Conservation (phyloP, 2,113 vertebrate species). For the Desmodus rotundus region DNA sequence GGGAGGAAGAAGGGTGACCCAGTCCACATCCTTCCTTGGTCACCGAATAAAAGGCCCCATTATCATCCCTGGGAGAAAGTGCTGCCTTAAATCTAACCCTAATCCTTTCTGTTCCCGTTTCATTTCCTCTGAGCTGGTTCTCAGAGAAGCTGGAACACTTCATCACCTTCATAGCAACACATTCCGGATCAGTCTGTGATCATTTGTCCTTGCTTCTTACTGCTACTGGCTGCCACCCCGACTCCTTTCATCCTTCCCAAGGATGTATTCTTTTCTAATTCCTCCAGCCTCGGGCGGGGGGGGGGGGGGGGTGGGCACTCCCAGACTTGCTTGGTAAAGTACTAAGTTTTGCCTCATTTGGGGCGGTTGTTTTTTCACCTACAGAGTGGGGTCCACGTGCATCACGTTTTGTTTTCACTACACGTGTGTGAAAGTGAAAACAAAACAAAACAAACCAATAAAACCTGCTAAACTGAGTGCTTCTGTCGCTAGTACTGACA, state of each 20-base stretch:
- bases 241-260: constrained; percentile 37
- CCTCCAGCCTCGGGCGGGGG: not conserved
- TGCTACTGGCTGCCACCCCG: not conserved
- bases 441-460: not conserved
- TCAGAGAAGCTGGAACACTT: constrained; percentile 40
- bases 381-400: not conserved
- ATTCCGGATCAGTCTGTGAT: not conserved
- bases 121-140: constrained; percentile 42
- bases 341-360: not conserved
- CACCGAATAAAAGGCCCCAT: constrained; percentile 30
- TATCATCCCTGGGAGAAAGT: constrained; percentile 39
- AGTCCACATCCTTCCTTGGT: not conserved
- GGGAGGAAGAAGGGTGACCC: not conserved
- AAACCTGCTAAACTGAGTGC: not conserved
- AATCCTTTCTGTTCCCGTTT: constrained; percentile 26
- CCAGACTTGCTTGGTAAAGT: not conserved
- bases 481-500: not conserved
- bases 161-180: not conserved
- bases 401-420: too few species aligned
- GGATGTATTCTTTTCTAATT: not conserved
- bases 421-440: not conserved
- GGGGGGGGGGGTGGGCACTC: too few species aligned
- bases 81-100: constrained; percentile 58
- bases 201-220: constrained; percentile 3
- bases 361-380: not conserved